Evolutionary conservation across 1,140 invertebrate species (phyloP), one percentile per base, ranked within the genome.

Genomic region (Drosophila nannoptera): DNA sequence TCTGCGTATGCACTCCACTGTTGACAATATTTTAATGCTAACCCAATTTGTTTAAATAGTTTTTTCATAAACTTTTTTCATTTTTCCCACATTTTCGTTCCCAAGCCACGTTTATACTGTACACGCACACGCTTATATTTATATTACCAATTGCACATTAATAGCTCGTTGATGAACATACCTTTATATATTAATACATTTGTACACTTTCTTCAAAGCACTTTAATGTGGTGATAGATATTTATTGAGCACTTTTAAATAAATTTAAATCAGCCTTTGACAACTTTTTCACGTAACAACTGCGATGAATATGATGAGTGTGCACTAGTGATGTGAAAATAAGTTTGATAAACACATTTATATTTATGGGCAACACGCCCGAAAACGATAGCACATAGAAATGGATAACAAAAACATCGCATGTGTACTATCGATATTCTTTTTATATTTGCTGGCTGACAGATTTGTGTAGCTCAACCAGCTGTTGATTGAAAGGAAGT

Each of bases 261-360:
- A 69, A 72, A 64, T 52, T 54, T 75, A 75, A 67, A 46, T 60
- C 60, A 73, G 43, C 73, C 66, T 61, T 69, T 71, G 73, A 86
- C 84, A 86, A 86, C 33, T 80, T 70, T 84, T 64, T 84, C 80
- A 84, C 81, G 80, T 84, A 84, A 84, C 80, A 74, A 84, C 77
- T 82, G 62, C 76, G 69, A 75, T 80, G 77, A 42, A 54, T 68
- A 7, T 71, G 49, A 58, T 82, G 66, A 68, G 56, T 82, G 66
- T 78, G 58, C 67, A 66, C 56, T 31, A 73, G 56, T 31, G 69
- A 46, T 72, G 62, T 40, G 16, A 71, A 22, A 8, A n/a, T n/a
- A 33, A 11, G 48, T 38, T 36, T 49, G 14, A 49, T 38, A 42
- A 4, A 4, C 45, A 48, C 12, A 38, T 22, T 32, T 36, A 14